phyloP scores from a whole-genome alignment of 2,113 vertebrate genomes.

The Xerus inauris region DNA sequence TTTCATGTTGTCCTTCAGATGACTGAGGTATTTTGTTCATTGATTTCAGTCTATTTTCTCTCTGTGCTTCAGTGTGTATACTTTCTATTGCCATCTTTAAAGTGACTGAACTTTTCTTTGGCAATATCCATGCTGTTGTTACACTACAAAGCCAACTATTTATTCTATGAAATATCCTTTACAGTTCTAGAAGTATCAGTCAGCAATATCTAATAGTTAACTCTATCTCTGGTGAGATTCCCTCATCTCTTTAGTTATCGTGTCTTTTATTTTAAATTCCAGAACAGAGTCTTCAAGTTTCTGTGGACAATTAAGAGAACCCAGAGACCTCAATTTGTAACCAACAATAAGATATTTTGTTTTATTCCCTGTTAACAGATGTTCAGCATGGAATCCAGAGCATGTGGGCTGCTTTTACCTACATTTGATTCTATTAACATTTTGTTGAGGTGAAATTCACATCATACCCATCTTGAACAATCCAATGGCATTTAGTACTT shows the following conservation, averaged over 20 bases:
- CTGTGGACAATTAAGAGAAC: not conserved
- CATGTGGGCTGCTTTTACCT: not conserved
- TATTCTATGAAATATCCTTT: not conserved
- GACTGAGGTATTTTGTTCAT: not conserved
- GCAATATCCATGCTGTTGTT: not conserved
- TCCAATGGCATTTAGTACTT: not conserved
- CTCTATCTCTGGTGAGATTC: not conserved
- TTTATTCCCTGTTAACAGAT: not conserved
- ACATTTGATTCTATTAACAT: not conserved
- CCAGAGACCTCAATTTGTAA: not conserved
- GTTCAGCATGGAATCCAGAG: not conserved
- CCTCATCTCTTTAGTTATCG: not conserved
- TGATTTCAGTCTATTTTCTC: not conserved
- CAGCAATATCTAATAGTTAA: not conserved
- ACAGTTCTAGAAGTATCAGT: not conserved
- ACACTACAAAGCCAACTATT: not conserved
- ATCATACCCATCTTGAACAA: not conserved
- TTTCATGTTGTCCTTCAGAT: not conserved
- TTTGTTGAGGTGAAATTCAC: not conserved
- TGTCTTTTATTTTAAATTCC: not conserved
- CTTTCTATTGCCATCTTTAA: not conserved
- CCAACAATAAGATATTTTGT: not conserved
- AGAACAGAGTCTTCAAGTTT: not conserved
- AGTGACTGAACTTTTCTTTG: not conserved
- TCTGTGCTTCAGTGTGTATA: not conserved